These are phyloP conservation scores for Lerista edwardsae DNA, from an alignment of 2,797 vertebrate species.

Conservation along the genomic window DNA sequence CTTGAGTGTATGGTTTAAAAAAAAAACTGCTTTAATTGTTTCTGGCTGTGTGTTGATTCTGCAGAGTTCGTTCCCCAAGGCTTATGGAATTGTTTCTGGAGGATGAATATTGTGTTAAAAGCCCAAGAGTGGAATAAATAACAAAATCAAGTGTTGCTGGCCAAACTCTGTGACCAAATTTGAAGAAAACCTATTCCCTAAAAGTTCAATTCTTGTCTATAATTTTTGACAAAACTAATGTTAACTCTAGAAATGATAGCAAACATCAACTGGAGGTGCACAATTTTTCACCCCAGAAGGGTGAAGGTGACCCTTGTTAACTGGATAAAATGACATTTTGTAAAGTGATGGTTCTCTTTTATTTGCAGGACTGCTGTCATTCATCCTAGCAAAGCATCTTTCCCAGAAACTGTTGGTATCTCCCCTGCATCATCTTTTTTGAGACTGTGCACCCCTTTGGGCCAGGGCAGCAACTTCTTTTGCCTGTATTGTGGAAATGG, in stretches of 20 bases:
- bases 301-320: too few species aligned
- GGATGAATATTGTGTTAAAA: constrained; percentile 19
- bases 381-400: too few species aligned
- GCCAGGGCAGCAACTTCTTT: too few species aligned
- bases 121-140: neutral
- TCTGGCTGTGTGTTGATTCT: constrained; percentile 24
- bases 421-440: too few species aligned
- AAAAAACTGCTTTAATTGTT: constrained; percentile 37
- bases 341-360: too few species aligned
- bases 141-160: neutral
- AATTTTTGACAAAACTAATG: constrained; percentile 14
- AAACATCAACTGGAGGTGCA: constrained; percentile 12
- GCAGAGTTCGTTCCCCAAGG: constrained; percentile 30
- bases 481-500: too few species aligned
- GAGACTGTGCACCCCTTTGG: too few species aligned
- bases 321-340: too few species aligned
- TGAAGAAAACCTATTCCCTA: constrained; percentile 5
- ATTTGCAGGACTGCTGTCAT: too few species aligned
- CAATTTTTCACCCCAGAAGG: too few species aligned
- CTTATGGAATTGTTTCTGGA: constrained; percentile 16
- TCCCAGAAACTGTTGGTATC: too few species aligned
- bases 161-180: neutral
- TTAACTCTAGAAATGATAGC: constrained; percentile 8
- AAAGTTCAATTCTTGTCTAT: constrained; percentile 25
- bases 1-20: constrained; percentile 5